Evolutionary conservation across 1,140 invertebrate genomes (phyloP).

Genomic region (Drosophila parabipectinata): DNA sequence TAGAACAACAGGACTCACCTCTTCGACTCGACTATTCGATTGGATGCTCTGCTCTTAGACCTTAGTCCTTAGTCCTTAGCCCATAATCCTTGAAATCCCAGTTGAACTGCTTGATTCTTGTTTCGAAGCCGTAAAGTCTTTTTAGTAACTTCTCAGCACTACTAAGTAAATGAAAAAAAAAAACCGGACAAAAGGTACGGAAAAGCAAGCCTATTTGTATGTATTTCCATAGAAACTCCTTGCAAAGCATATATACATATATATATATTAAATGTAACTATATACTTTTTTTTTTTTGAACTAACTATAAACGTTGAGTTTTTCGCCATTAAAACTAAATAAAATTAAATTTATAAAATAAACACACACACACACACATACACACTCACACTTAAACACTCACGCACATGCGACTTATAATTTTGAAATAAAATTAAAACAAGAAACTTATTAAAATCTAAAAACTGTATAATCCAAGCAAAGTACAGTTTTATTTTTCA

Average conservation of each 20-base stretch:
- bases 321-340: constrained; percentile 38
- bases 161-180: constrained; percentile 10
- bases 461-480: constrained; percentile 1
- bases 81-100: background rate
- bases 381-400: constrained; percentile 22
- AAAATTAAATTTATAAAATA: constrained; percentile 28
- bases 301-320: constrained; percentile 39
- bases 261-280: constrained; percentile 18
- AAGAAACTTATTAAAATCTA: background rate
- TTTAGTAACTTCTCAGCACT: constrained; percentile 6
- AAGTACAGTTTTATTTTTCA: constrained; percentile 3
- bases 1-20: constrained; percentile 29
- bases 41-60: constrained; percentile 6
- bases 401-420: constrained; percentile 14
- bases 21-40: constrained; percentile 25
- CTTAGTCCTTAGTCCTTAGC: background rate
- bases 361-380: constrained; percentile 21
- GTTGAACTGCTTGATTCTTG: constrained; percentile 24
- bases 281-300: constrained; percentile 39
- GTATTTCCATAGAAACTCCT: constrained; percentile 49
- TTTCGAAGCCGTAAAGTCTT: background rate
- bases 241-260: constrained; percentile 20
- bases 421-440: constrained; percentile 12
- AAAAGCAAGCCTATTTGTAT: constrained; percentile 42
- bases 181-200: background rate